Evolutionary conservation across 2,113 vertebrate genomes (phyloP), one percentile per base, ranked within the genome.

Genomic region (Ceratotherium simum): DNA sequence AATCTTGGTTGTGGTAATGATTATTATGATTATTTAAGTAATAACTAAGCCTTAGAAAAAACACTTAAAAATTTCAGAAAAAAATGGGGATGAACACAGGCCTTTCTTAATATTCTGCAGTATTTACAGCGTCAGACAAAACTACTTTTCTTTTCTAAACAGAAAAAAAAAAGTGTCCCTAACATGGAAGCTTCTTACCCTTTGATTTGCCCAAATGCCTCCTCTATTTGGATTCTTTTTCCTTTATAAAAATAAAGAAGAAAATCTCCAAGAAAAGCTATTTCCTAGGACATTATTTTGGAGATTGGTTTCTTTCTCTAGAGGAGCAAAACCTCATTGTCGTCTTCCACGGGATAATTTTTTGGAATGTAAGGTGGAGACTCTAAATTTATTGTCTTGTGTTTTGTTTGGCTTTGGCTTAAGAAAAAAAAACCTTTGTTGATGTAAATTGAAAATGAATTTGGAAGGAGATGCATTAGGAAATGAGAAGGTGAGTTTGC

Each of bases 271-370:
- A 54, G 58, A 95, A 98, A 91, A 98, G 95, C 72, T 92, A 89
- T 97, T 98, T 98, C 92, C 92, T 93, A 70, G 87, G 64, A 98
- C 95, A 85, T 96, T 98, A 78, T 96, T 96, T 96, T 94, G 27
- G 96, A 73, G 91, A 97, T 98, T 98, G 95, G 20, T 93, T 98
- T 98, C 51, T 92, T 89, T 73, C 81, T 98, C 95, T 48, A n/a
- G 96, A 92, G 97, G 54, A 90, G 89, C 87, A 92, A 97, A 98
- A 12, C 51, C 95, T 69, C 85, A 89, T 96, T 98, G 92, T 96
- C 98, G 91, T 90, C 95, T 98, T 84, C 97, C 97, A 92, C 13
- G 5, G 94, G 73, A 93, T 98, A 98, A 98, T 97, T 97, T 95
- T 97, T 76, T 95, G 33, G 95, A 98, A 96, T 94, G 56, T 48